phyloP scores from a whole-genome alignment of 2,113 vertebrate species.

The Heterocephalus glaber region DNA sequence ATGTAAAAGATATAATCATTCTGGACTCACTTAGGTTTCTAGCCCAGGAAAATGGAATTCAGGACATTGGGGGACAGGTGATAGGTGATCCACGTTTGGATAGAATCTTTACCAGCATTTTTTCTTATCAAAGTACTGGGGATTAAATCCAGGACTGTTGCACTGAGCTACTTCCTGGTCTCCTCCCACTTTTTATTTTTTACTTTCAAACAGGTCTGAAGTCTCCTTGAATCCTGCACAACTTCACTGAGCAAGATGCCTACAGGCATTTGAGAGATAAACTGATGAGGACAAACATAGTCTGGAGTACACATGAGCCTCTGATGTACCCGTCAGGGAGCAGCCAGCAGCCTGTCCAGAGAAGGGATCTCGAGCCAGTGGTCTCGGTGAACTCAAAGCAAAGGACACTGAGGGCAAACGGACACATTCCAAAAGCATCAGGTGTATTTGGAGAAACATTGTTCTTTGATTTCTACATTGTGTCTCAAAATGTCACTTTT shows the following conservation, averaged over 20 bases:
- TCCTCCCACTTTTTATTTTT: background rate
- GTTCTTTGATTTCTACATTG: constrained; percentile 26
- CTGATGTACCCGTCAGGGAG: background rate
- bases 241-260: background rate
- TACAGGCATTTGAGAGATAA: background rate
- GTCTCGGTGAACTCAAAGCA: background rate
- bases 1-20: background rate
- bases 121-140: background rate
- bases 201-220: background rate
- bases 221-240: background rate
- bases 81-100: background rate
- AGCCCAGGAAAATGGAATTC: background rate
- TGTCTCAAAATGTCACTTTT: background rate
- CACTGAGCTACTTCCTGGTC: background rate
- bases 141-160: background rate
- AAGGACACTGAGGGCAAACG: background rate
- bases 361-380: background rate
- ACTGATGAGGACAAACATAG: background rate
- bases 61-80: background rate
- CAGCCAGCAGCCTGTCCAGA: background rate
- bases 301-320: background rate
- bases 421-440: background rate
- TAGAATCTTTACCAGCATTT: background rate
- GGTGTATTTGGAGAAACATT: too few species aligned
- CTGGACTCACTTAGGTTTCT: background rate